Evolutionary conservation across 2,797 vertebrate genomes (phyloP), one percentile per base, ranked within the genome.

Genomic region (Astyanax mexicanus): DNA sequence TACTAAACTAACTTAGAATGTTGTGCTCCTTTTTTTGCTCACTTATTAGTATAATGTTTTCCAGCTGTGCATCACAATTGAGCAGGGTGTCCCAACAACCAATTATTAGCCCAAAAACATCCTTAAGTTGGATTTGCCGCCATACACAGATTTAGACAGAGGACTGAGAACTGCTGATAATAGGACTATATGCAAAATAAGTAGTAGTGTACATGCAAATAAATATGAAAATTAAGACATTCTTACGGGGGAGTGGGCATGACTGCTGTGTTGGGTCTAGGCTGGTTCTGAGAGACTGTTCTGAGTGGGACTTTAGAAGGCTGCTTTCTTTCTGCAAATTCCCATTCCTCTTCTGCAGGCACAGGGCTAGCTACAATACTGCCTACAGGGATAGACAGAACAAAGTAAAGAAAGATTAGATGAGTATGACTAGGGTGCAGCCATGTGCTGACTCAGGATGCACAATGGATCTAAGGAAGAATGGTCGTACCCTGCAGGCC

Each of bases 211-310:
- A n/a, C 8, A 25, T 55, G 19, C 32, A 57, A 45, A n/a, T n/a
- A n/a, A n/a, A 25, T 37, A 51, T 37, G 10, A 11, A 49, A 6
- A 6, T 29, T 55, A 1, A 15, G 1, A 35, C 13, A 23, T n/a
- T 69, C 80, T 83, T 78, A 85, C 81, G 9, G 49, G 4, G 70
- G 19, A 13, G 10, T 10, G 4, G 58, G 25, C 11, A 21, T 4
- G 15, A 9, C 17, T 23, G 47, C 42, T 47, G 21, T 23, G 21
- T 21, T 74, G 62, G 57, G 35, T 68, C 52, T 61, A 62, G 67
- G 61, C 49, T 67, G 74, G n/a, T 78, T 75, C 58, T 71, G 77
- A 42, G 51, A 52, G 32, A 71, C 66, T 6, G 57, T 27, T 69
- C 27, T 58, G 4, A 69, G 9, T 32, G 72, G 77, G 1, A 75